phyloP scores from a whole-genome alignment of 2,888 invertebrate species.

The Epirrhoe tristata region DNA sequence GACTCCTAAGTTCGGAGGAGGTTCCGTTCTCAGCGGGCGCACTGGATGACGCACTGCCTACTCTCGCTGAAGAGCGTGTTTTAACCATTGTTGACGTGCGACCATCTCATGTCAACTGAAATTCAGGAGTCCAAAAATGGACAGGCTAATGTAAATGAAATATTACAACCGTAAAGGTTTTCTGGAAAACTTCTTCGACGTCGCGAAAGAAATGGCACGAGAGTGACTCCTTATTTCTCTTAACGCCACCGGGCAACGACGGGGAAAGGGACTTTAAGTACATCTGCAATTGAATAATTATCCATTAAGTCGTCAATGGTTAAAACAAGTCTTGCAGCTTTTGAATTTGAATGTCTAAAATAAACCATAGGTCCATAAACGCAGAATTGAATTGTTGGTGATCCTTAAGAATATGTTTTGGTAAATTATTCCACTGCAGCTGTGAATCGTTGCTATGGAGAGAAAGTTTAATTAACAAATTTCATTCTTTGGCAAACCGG shows the following conservation, averaged over 20 bases:
- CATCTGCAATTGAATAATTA: slow-evolving; percentile 84
- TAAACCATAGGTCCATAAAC: slow-evolving; percentile 70
- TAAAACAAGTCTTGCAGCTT: slow-evolving; percentile 85
- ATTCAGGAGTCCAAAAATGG: slow-evolving; percentile 80
- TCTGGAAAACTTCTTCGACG: slow-evolving; percentile 81
- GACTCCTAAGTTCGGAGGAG: slow-evolving; percentile 76
- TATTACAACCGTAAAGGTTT: slow-evolving; percentile 61
- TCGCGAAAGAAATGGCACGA: slow-evolving; percentile 51
- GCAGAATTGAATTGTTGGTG: slow-evolving; percentile 68
- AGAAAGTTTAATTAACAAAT: slow-evolving; percentile 70
- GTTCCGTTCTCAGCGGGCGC: slow-evolving; percentile 78
- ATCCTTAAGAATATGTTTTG: slow-evolving; percentile 67
- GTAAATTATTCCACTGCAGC: slow-evolving; percentile 84
- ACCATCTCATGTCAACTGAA: slow-evolving; percentile 85
- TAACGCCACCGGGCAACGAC: slow-evolving; percentile 62
- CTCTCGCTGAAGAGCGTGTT: slow-evolving; percentile 84
- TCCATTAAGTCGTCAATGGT: slow-evolving; percentile 82
- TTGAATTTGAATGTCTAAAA: slow-evolving; percentile 65
- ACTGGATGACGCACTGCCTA: slow-evolving; percentile 75
- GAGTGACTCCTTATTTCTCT: slow-evolving; percentile 78
- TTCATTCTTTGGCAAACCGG: slow-evolving; percentile 51
- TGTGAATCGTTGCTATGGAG: slow-evolving; percentile 78
- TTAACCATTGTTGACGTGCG: slow-evolving; percentile 84
- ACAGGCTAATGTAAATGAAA: slow-evolving; percentile 73
- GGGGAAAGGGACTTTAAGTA: slow-evolving; percentile 67